Percentiles rank a stretch among this genome's conserved stretches.
Evolutionary conservation across 1,140 invertebrate genomes (phyloP).

Genomic region (Eupristina koningsbergeri): DNA sequence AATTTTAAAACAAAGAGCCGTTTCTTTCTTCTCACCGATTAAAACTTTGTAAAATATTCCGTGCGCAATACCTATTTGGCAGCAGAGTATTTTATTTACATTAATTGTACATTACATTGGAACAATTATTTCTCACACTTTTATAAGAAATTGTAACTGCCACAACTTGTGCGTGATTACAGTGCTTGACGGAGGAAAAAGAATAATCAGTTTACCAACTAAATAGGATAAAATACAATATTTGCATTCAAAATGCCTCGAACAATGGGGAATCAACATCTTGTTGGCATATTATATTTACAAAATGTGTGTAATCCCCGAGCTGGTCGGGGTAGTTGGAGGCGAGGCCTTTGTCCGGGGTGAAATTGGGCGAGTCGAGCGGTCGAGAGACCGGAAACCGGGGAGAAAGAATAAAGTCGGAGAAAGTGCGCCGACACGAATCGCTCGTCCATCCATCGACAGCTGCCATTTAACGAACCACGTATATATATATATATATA

Average conservation of each 20-base stretch:
- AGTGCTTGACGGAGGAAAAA: not conserved
- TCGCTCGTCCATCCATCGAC: not conserved
- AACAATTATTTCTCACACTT: not conserved
- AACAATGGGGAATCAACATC: not conserved
- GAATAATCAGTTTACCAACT: not conserved
- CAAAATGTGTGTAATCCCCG: not conserved
- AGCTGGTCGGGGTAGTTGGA: not conserved
- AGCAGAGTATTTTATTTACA: too few species aligned
- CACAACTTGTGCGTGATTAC: not conserved
- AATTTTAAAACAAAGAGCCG: too few species aligned
- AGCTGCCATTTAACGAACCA: conserved; percentile 54
- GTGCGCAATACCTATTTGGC: too few species aligned
- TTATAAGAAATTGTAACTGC: not conserved
- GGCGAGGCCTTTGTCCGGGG: not conserved
- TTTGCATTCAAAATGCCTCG: not conserved
- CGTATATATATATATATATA: conserved; percentile 45
- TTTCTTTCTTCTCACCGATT: too few species aligned
- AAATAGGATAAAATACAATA: too few species aligned
- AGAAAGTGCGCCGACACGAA: too few species aligned
- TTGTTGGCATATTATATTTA: not conserved
- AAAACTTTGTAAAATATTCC: too few species aligned
- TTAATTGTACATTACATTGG: not conserved
- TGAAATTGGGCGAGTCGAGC: not conserved
- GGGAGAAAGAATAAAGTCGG: not conserved
- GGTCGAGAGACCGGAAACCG: not conserved